phyloP scores from a whole-genome alignment of 2,113 vertebrate species.

The Orthonyx spaldingii region DNA sequence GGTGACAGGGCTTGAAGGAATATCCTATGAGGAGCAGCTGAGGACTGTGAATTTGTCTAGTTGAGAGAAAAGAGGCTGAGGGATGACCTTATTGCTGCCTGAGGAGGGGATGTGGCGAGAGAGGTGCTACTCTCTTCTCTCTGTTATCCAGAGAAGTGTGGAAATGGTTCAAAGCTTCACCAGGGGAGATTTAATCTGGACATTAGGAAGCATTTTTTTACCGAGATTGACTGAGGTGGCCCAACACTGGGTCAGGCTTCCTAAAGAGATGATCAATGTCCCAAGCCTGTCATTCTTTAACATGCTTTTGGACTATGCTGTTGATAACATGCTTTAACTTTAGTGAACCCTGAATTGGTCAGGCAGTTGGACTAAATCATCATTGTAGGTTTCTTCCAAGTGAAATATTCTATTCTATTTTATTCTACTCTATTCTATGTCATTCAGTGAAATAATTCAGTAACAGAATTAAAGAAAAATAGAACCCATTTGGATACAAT shows the following conservation, averaged over 20 bases:
- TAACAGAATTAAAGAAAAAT: not conserved
- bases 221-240: not conserved
- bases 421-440: not conserved
- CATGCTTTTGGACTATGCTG: not conserved
- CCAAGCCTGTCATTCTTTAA: not conserved
- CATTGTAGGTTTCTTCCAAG: not conserved
- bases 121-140: not conserved
- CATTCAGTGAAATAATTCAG: not conserved
- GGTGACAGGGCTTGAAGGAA: not conserved
- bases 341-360: not conserved
- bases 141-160: not conserved
- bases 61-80: not conserved
- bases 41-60: not conserved
- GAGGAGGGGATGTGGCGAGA: no score
- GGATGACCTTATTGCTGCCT: not conserved
- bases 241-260: not conserved
- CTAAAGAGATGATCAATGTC: not conserved
- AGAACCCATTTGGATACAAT: not conserved
- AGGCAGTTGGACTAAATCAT: not conserved
- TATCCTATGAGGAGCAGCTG: not conserved
- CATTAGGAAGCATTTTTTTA: not conserved
- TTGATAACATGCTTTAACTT: not conserved
- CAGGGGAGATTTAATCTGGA: not conserved
- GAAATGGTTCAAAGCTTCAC: not conserved
- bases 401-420: not conserved